A percentile compares a stretch with the other conserved stretches of the same genome.
Evolutionary conservation across 1,140 invertebrate species (phyloP).

Genomic region (Drosophila paulistorum): DNA sequence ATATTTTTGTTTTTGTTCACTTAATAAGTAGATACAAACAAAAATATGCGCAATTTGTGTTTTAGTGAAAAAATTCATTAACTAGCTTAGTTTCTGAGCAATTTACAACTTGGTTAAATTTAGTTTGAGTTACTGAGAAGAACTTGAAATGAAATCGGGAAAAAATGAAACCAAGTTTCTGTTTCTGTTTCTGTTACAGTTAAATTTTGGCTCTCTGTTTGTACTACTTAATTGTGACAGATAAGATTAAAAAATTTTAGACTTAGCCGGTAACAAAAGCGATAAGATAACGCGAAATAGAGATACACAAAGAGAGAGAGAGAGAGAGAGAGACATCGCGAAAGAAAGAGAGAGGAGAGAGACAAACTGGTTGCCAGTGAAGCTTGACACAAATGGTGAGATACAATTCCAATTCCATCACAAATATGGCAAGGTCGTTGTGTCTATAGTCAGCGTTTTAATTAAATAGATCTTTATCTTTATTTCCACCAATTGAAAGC

Average conservation of each 20-base stretch:
- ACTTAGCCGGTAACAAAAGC: slow-evolving; percentile 53
- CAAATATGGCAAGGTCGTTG: slow-evolving; percentile 73
- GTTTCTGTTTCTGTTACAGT: slow-evolving; percentile 39
- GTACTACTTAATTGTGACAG: slow-evolving; percentile 77
- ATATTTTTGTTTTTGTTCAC: slow-evolving; percentile 34
- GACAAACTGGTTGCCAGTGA: slow-evolving; percentile 66
- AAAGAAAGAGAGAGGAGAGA: neutral
- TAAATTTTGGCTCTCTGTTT: slow-evolving; percentile 60
- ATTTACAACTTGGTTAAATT: slow-evolving; percentile 38
- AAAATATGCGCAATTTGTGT: slow-evolving; percentile 63
- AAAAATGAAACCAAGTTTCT: slow-evolving; percentile 21
- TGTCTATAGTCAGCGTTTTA: slow-evolving; percentile 55
- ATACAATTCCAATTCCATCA: slow-evolving; percentile 55
- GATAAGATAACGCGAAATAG: slow-evolving; percentile 66
- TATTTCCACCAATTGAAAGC: slow-evolving; percentile 18
- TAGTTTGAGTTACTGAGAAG: neutral
- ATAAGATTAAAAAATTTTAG: slow-evolving; percentile 75
- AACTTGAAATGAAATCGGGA: slow-evolving; percentile 18
- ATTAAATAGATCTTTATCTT: slow-evolving; percentile 68
- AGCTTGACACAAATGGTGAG: slow-evolving; percentile 44
- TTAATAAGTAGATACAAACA: slow-evolving; percentile 5
- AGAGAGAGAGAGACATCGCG: neutral
- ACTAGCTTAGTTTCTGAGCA: slow-evolving; percentile 48
- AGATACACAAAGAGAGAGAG: neutral
- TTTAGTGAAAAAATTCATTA: slow-evolving; percentile 33